These are phyloP conservation scores for Drosophila sordidula DNA, from an alignment of 2,888 invertebrate species.

Conservation along the genomic window DNA sequence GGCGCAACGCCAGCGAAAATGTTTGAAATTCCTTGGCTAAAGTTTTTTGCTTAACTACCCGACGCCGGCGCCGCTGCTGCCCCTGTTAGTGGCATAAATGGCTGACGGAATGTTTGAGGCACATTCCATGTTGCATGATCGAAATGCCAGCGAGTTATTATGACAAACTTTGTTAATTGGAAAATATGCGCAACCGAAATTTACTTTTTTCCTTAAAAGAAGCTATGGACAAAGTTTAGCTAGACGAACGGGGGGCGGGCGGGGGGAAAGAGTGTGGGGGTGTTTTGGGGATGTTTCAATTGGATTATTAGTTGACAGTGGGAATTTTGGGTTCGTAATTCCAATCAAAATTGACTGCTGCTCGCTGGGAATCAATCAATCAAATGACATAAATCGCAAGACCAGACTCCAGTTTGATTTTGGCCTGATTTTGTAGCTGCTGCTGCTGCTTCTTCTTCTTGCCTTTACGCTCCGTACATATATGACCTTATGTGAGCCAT, in stretches of 20 bases:
- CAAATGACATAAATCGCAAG: slow-evolving; percentile 44
- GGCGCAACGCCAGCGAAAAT: slow-evolving; percentile 62
- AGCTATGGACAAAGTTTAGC: background rate
- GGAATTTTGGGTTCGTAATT: slow-evolving; percentile 18
- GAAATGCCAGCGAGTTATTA: slow-evolving; percentile 74
- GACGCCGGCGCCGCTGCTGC: background rate
- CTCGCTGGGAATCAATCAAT: slow-evolving; percentile 26
- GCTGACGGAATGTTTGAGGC: slow-evolving; percentile 62
- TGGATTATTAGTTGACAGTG: slow-evolving; percentile 30
- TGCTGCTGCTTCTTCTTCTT: background rate
- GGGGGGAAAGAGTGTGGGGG: too few relatives aligned
- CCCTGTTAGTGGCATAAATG: slow-evolving; percentile 64
- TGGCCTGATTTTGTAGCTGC: slow-evolving; percentile 26
- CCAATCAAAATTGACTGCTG: slow-evolving; percentile 31
- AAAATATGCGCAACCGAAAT: slow-evolving; percentile 70
- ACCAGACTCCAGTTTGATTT: background rate
- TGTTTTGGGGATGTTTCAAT: background rate
- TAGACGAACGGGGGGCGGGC: background rate
- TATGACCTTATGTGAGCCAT: slow-evolving; percentile 52
- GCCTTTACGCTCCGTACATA: background rate
- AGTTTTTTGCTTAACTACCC: slow-evolving; percentile 40
- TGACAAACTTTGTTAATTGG: slow-evolving; percentile 80
- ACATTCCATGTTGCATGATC: slow-evolving; percentile 73
- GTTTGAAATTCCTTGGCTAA: slow-evolving; percentile 66
- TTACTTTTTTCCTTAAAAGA: slow-evolving; percentile 21